Conservation (phyloP, 1,140 invertebrate genomes). For the Zaprionus kolodkinae region DNA sequence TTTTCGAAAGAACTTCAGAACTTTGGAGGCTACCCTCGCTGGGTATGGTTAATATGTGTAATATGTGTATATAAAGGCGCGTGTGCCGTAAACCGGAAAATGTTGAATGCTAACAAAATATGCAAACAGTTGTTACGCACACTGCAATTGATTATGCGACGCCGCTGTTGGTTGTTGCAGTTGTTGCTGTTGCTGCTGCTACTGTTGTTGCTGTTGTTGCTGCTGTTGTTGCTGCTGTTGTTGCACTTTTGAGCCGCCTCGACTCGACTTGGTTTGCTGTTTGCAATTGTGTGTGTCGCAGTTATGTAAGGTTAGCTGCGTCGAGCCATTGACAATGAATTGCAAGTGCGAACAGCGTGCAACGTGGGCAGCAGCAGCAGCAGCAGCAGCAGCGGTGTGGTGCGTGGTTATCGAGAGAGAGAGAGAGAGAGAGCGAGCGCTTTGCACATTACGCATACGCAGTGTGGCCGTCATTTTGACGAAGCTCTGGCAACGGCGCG, state of each 20-base stretch:
- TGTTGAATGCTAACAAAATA: conserved; percentile 53
- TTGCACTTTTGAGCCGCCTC: conserved; percentile 35
- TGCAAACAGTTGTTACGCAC: conserved; percentile 46
- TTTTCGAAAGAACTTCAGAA: not conserved
- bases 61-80: conserved; percentile 19
- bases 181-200: conserved; percentile 28
- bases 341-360: conserved; percentile 42
- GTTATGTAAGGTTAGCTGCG: conserved; percentile 45
- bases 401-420: not conserved
- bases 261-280: conserved; percentile 27
- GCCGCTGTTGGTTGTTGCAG: conserved; percentile 23
- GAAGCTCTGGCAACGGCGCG: conserved; percentile 2
- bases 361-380: conserved; percentile 24
- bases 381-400: not conserved
- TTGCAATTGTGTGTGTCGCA: conserved; percentile 6
- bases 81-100: conserved; percentile 49
- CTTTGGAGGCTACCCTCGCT: conserved; percentile 23
- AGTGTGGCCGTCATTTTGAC: conserved; percentile 38
- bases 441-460: conserved; percentile 43
- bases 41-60: not conserved
- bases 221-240: conserved; percentile 24
- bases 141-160: conserved; percentile 46
- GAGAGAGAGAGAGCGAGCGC: not conserved
- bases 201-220: conserved; percentile 23
- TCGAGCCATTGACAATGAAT: conserved; percentile 57